Evolutionary conservation across 2,888 invertebrate species (phyloP).

Genomic region (Sinhomidia bicolor): DNA sequence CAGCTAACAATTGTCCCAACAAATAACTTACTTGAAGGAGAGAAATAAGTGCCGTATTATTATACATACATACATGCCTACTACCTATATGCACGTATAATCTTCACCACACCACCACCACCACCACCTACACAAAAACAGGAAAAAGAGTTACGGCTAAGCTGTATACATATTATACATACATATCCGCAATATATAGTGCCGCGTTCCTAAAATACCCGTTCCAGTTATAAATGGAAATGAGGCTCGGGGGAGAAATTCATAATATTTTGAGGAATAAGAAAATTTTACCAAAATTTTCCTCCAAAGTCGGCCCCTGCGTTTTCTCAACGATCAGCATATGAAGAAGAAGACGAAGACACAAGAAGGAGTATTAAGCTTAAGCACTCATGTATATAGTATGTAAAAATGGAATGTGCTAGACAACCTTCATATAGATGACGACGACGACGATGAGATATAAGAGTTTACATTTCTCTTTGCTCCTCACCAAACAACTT

Average conservation of each 20-base stretch:
- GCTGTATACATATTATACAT: too few relatives aligned
- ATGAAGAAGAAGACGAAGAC: too few relatives aligned
- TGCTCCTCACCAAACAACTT: conserved; percentile 29
- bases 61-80: not conserved
- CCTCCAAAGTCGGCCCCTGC: not conserved
- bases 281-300: conserved; percentile 64
- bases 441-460: too few relatives aligned
- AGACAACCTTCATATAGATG: too few relatives aligned
- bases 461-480: not conserved
- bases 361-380: not conserved
- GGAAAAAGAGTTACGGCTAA: conserved; percentile 53
- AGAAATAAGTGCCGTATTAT: conserved; percentile 32
- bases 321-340: too few relatives aligned
- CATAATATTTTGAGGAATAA: conserved; percentile 71
- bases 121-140: not conserved
- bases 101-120: not conserved
- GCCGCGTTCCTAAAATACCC: conserved; percentile 56
- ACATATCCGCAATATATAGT: too few relatives aligned
- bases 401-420: not conserved
- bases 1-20: conserved; percentile 34
- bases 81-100: too few relatives aligned
- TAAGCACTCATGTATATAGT: too few relatives aligned
- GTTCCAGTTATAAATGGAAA: conserved; percentile 73
- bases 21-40: conserved; percentile 36
- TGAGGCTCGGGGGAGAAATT: conserved; percentile 75